Conservation (phyloP, 1,140 invertebrate genomes). For the Riptortus pedestris region DNA sequence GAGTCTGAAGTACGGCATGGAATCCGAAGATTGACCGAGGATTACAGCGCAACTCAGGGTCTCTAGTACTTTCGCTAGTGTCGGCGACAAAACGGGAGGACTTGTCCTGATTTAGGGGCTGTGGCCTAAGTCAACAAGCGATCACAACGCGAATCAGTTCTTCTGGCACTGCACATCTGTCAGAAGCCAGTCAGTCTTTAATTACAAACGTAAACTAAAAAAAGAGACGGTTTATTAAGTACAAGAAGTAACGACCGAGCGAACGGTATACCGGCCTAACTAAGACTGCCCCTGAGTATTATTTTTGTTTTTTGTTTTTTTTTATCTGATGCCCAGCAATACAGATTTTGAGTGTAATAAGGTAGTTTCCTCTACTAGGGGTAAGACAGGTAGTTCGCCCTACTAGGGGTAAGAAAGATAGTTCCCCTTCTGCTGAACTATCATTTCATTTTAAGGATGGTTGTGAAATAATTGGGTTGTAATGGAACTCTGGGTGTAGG, state of each 20-base stretch:
- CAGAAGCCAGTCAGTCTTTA: background rate
- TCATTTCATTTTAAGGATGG: too few relatives aligned
- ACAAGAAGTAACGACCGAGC: background rate
- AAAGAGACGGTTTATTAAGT: background rate
- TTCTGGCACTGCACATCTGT: background rate
- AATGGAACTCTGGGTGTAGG: too few relatives aligned
- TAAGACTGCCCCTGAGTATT: background rate
- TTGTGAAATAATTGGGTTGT: too few relatives aligned
- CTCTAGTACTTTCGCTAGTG: background rate
- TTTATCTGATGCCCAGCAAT: too few relatives aligned
- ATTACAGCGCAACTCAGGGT: background rate
- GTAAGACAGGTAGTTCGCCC: too few relatives aligned
- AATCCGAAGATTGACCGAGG: background rate
- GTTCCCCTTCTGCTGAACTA: too few relatives aligned
- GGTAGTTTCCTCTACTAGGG: too few relatives aligned
- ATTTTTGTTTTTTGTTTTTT: too few relatives aligned
- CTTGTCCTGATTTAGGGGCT: background rate
- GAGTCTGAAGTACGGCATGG: background rate
- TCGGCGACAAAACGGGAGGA: background rate
- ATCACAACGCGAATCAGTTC: background rate
- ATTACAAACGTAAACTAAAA: background rate
- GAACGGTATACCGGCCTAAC: background rate
- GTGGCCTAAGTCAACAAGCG: background rate
- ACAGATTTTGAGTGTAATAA: too few relatives aligned
- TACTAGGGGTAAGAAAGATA: too few relatives aligned